Percentiles rank a stretch among this genome's conserved stretches.
These are phyloP conservation scores for Tokudaia muenninki DNA, from an alignment of 2,797 vertebrate genomes.

Conservation along the genomic window DNA sequence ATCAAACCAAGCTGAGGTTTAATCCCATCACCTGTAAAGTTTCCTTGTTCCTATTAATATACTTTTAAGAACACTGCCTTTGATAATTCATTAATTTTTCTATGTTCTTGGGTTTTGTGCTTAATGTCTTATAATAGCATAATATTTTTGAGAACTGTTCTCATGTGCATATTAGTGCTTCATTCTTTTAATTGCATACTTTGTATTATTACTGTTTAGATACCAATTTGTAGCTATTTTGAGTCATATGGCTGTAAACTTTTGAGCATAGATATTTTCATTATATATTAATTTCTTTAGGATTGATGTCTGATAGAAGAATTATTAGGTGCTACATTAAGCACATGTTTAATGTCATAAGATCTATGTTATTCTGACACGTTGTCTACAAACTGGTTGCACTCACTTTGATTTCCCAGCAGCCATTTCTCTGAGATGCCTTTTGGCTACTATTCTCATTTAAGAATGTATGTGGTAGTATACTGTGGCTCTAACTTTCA, in stretches of 20 bases:
- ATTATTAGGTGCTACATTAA: neutral
- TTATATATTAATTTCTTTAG: neutral
- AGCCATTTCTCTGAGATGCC: neutral
- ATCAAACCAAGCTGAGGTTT: neutral
- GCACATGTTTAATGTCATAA: neutral
- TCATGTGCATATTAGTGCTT: neutral
- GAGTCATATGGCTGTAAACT: neutral
- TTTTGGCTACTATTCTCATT: neutral
- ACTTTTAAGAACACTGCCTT: constrained; percentile 7
- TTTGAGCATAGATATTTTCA: neutral
- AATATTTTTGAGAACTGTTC: constrained; percentile 20
- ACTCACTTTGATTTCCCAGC: neutral
- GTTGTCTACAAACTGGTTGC: neutral
- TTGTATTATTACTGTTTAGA: constrained; percentile 24
- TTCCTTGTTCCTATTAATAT: constrained; percentile 19
- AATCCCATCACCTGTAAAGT: neutral
- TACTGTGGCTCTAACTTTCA: neutral
- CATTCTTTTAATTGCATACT: constrained; percentile 4
- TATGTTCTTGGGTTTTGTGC: neutral
- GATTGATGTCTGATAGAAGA: neutral
- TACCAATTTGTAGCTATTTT: constrained; percentile 16
- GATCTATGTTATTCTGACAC: neutral
- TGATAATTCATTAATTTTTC: neutral
- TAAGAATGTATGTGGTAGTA: neutral
- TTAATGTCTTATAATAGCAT: neutral